These are phyloP conservation scores for Nemoura dubitans DNA, from an alignment of 2,888 invertebrate species.

Conservation along the genomic window DNA sequence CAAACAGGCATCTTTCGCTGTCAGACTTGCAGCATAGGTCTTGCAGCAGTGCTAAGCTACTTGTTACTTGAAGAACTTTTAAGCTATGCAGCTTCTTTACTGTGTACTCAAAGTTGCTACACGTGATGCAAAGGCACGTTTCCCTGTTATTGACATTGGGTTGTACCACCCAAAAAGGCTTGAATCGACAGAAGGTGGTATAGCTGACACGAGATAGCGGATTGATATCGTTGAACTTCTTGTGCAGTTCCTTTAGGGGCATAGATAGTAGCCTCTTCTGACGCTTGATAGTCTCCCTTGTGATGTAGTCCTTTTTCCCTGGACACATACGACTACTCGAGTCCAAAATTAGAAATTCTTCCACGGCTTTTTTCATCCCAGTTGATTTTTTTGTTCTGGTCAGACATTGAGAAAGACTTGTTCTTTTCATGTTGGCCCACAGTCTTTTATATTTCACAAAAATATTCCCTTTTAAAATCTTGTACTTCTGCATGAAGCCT, in stretches of 20 bases:
- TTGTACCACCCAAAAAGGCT: constrained; percentile 51
- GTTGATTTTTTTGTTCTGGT: neutral
- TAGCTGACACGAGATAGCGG: constrained; percentile 45
- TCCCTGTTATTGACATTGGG: constrained; percentile 48
- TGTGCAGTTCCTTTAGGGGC: constrained; percentile 46
- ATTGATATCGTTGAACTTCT: constrained; percentile 46
- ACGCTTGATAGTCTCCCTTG: constrained; percentile 41
- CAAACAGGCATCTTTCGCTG: constrained; percentile 36
- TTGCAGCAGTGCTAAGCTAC: constrained; percentile 42
- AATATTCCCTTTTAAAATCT: neutral
- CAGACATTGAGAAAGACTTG: neutral
- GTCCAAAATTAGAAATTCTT: constrained; percentile 49
- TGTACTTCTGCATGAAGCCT: neutral
- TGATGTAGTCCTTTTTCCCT: constrained; percentile 51
- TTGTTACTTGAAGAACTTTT: constrained; percentile 44
- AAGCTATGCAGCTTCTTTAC: constrained; percentile 41
- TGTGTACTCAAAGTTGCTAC: constrained; percentile 48
- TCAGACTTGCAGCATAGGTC: constrained; percentile 46
- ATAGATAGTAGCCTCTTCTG: neutral
- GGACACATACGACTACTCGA: constrained; percentile 49
- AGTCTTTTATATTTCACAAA: neutral
- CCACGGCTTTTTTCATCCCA: neutral
- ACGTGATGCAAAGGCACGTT: constrained; percentile 50
- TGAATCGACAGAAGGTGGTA: constrained; percentile 48
- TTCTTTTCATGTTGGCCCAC: neutral